Evolutionary conservation across 37 sponge, comb jelly and placozoan species (phyloP).

Genomic region (Oscarella lobularis): DNA sequence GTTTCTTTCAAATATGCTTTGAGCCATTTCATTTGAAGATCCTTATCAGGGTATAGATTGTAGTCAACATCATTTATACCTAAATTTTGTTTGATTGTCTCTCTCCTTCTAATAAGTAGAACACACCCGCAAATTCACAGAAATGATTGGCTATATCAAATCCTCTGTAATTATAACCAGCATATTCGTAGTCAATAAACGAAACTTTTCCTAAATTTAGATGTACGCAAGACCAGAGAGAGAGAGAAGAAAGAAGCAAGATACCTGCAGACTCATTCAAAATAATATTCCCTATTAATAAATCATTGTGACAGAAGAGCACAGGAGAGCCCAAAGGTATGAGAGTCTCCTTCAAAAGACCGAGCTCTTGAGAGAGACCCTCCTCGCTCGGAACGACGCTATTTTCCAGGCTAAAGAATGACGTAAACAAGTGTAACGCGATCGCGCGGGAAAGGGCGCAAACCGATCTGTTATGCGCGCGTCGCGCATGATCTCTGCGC

Average conservation of each 20-base stretch:
- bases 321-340: conserved; percentile 17
- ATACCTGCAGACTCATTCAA: conserved; percentile 32
- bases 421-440: too few relatives aligned
- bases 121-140: conserved; percentile 13
- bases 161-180: conserved; percentile 58
- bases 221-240: neutral
- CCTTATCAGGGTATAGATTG: conserved; percentile 54
- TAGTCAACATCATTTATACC: conserved; percentile 60
- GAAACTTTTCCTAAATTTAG: conserved; percentile 33
- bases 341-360: neutral
- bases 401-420: too few relatives aligned
- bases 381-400: neutral
- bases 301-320: conserved; percentile 87
- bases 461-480: too few relatives aligned
- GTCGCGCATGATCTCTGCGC: too few relatives aligned
- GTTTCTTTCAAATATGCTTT: conserved; percentile 52
- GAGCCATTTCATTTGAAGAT: conserved; percentile 57
- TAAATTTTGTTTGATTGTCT: neutral
- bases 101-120: neutral
- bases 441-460: too few relatives aligned
- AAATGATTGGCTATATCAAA: conserved; percentile 85
- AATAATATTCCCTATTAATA: conserved; percentile 58
- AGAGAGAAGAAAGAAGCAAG: neutral
- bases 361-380: neutral
- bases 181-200: conserved; percentile 86